Conservation (phyloP, 2,888 invertebrate genomes). For the Prosapia bicincta region DNA sequence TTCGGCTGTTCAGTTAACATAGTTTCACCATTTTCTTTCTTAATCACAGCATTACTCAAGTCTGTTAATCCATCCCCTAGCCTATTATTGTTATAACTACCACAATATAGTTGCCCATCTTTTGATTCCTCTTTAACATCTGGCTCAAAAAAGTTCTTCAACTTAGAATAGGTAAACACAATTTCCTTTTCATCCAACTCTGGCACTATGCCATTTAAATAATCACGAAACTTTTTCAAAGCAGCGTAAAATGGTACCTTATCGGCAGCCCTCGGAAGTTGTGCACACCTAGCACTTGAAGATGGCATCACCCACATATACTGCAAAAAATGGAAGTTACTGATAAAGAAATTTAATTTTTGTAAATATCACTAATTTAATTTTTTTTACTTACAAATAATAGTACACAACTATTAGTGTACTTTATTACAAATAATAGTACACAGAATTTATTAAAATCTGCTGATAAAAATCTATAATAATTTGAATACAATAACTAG, state of each 20-base stretch:
- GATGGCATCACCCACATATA: conserved; percentile 99
- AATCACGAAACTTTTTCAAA: conserved; percentile 92
- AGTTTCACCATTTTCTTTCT: conserved; percentile 41
- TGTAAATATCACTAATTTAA: no score
- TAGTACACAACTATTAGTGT: no score
- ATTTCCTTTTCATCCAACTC: conserved; percentile 85
- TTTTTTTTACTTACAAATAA: no score
- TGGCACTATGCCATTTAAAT: conserved; percentile 80
- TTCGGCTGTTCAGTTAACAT: conserved; percentile 58
- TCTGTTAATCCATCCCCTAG: conserved; percentile 41
- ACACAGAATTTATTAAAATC: no score
- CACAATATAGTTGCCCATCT: conserved; percentile 39
- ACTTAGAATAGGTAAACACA: conserved; percentile 72
- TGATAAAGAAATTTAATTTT: no score
- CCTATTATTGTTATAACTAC: conserved; percentile 32
- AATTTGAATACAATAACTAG: no score
- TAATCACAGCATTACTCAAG: conserved; percentile 40
- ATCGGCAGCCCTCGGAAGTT: conserved; percentile 94
- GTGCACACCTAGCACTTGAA: conserved; percentile 94
- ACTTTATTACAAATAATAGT: no score
- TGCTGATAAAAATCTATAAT: no score
- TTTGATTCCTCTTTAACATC: conserved; percentile 49
- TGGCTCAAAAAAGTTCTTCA: conserved; percentile 60
- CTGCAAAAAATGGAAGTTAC: conserved; percentile 57
- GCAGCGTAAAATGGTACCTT: conserved; percentile 98